Percentiles rank a stretch among this genome's conserved stretches.
phyloP scores from a whole-genome alignment of 2,888 invertebrate species.

The Busseola fusca region DNA sequence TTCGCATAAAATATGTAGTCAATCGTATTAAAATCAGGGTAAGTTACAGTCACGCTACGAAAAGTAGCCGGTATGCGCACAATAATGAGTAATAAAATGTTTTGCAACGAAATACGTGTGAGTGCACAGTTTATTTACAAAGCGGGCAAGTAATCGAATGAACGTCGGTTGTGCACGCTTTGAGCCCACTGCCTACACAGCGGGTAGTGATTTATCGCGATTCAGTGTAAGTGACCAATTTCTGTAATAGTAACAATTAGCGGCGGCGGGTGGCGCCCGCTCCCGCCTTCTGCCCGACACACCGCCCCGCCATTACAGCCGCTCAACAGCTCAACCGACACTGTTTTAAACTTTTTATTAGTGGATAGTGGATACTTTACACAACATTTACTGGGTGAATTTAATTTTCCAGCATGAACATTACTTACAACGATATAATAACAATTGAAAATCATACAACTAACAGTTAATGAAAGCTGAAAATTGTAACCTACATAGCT shows the following conservation, averaged over 20 bases:
- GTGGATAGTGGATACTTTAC: conserved; percentile 23
- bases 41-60: conserved; percentile 61
- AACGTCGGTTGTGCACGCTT: conserved; percentile 62
- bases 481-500: background rate
- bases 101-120: conserved; percentile 58
- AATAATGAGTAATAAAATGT: conserved; percentile 56
- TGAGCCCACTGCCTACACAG: conserved; percentile 54
- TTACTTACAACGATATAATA: background rate
- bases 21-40: conserved; percentile 54
- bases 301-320: conserved; percentile 56
- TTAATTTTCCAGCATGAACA: background rate
- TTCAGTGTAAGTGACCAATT: conserved; percentile 80
- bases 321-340: conserved; percentile 58
- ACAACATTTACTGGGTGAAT: conserved; percentile 14
- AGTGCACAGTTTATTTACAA: conserved; percentile 68
- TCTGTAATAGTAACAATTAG: conserved; percentile 80
- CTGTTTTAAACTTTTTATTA: conserved; percentile 48
- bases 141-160: conserved; percentile 66
- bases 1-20: conserved; percentile 44
- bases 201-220: conserved; percentile 76
- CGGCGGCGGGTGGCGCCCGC: conserved; percentile 65
- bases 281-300: conserved; percentile 59
- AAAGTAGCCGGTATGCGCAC: conserved; percentile 53
- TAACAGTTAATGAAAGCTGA: background rate
- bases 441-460: background rate